Base-by-base conservation (phyloP, 2,113 vertebrate species). In the Apteryx owenii region DNA sequence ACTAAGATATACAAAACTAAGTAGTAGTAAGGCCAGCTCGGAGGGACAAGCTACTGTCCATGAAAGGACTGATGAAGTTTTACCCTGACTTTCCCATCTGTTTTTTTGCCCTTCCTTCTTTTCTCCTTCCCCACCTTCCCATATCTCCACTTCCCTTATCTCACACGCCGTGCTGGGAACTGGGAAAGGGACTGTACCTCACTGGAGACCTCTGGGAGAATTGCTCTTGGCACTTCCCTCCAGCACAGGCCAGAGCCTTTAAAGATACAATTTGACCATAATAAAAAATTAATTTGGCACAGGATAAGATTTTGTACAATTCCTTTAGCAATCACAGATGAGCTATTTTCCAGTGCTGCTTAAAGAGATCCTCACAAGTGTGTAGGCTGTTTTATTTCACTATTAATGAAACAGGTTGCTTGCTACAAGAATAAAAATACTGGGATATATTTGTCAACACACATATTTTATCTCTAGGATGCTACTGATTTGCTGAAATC, bases 191-290 rank as follows among this genome's bases (percentile, higher is more conserved):
- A 71, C 19, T 95, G 31, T 54, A n/a, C 4, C 80, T 86, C 20
- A 7, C 5, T 64, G 25, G 33, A 26, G 66, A 64, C 10, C 6
- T 1, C 9, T 20, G 12, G 33, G 56, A 76, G 8, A 79, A 54
- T 28, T 11, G 51, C 1, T 0, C 22, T 51, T 10, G 64, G 7
- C 4, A 69, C 72, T 88, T 93, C 5, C 0, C 10, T 72, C 12
- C 31, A 73, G 38, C 0, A 1, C 3, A 9, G 8, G 1, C 5
- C 29, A 36, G 10, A 64, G 20, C 10, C 7, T 69, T 82, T 44
- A 73, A 89, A 81, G 17, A 22, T 14, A n/a, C 3, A 72, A 5
- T 71, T 7, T 58, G 17, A 88, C 5, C 2, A 56, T 36, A 76
- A 54, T 28, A 56, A 69, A 69, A 15, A 73, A 78, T 16, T 56